Conservation (phyloP, 92 coral and sea anemone genomes). For the Zoanthus sansibaricus region DNA sequence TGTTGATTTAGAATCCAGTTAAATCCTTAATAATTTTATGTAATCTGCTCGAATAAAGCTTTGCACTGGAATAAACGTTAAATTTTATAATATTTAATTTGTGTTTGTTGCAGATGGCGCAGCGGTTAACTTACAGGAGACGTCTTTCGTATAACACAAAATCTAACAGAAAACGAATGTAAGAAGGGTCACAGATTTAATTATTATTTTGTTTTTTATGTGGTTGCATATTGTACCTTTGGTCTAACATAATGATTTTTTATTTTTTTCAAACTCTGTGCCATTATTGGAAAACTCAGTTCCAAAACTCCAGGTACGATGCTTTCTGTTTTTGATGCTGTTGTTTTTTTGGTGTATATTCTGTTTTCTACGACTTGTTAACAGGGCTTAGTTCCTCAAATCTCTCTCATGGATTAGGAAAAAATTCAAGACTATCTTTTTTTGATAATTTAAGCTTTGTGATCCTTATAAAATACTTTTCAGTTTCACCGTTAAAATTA, state of each 20-base stretch:
- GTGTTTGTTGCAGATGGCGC: constrained; percentile 86
- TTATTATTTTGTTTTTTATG: not conserved
- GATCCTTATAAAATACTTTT: no score
- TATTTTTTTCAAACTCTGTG: constrained; percentile 39
- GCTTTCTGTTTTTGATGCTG: not conserved
- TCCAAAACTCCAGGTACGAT: constrained; percentile 98
- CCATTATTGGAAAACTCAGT: constrained; percentile 58
- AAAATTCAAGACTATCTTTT: no score
- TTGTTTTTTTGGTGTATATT: not conserved
- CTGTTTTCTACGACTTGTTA: not conserved
- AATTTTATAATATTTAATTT: constrained; percentile 23
- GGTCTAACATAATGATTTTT: constrained; percentile 23
- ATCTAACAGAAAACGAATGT: constrained; percentile 95
- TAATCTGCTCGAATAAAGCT: not conserved
- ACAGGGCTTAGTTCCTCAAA: not conserved
- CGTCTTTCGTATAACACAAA: constrained; percentile 98
- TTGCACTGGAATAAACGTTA: constrained; percentile 7
- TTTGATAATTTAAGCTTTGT: no score
- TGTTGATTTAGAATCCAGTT: constrained; percentile 60
- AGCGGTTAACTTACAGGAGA: constrained; percentile 97
- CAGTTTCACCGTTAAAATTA: no score
- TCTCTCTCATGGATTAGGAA: no score
- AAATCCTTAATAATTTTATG: constrained; percentile 61
- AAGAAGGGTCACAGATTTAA: constrained; percentile 30
- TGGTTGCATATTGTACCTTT: not conserved